A percentile compares a stretch with the other conserved stretches of the same genome.
These are phyloP conservation scores for Littorina saxatilis DNA, from an alignment of 1,140 invertebrate species.

Conservation along the genomic window DNA sequence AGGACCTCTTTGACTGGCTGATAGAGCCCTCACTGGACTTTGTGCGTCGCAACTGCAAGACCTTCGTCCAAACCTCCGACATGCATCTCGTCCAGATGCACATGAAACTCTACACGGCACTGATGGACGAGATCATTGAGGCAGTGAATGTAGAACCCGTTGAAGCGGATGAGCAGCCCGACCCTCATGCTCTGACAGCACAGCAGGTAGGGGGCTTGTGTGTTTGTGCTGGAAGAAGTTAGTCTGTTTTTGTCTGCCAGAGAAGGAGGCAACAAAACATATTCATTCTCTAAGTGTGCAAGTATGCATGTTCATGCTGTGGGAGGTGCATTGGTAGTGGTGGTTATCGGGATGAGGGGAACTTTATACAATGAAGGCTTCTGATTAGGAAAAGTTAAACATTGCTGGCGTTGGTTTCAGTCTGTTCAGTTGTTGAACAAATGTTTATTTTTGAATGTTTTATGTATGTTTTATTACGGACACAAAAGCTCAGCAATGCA, in stretches of 20 bases:
- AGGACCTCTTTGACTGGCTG: conserved; percentile 66
- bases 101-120: conserved; percentile 70
- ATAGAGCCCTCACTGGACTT: conserved; percentile 77
- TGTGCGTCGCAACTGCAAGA: conserved; percentile 80
- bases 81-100: conserved; percentile 82
- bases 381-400: too few relatives aligned
- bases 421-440: too few relatives aligned
- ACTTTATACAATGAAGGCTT: neutral
- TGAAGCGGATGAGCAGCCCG: conserved; percentile 49
- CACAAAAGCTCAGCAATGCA: too few relatives aligned
- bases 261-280: too few relatives aligned
- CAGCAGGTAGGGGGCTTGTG: conserved; percentile 69
- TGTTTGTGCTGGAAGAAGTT: too few relatives aligned
- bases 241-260: too few relatives aligned
- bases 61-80: conserved; percentile 87
- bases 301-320: too few relatives aligned
- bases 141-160: conserved; percentile 40
- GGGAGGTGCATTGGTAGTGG: too few relatives aligned
- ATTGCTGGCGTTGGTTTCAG: too few relatives aligned
- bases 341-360: neutral
- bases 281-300: too few relatives aligned
- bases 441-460: too few relatives aligned
- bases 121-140: conserved; percentile 73
- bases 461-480: too few relatives aligned
- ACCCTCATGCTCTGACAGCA: conserved; percentile 50